Base-by-base conservation (phyloP, 1,140 invertebrate genomes). In the Drosophila watanabei region DNA sequence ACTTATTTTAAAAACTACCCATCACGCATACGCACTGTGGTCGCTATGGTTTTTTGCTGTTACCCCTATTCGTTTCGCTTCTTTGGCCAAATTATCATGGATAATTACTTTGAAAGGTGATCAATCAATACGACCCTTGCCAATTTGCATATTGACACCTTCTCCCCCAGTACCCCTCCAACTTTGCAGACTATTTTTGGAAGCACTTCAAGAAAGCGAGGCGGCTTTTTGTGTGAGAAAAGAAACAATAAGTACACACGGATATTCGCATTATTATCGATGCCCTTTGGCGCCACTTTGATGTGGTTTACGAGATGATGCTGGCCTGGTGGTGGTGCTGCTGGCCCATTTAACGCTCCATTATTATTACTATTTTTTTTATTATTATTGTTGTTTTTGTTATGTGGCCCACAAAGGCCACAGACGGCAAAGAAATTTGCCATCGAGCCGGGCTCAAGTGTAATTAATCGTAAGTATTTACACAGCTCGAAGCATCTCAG, bases 391-490 rank as follows among this genome's bases (percentile, higher is more conserved):
- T 45, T 5, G 9, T 45, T 2, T 1, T 45, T 5, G 41, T 18
- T 56, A 43, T 48, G 33, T 73, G 61, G 49, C 48, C 30, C 43
- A 80, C 73, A 81, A 78, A 73, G 82, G 68, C 78, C 63, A 57
- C 28, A 39, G 64, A 41, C 58, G 32, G 48, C 65, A 79, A 82
- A 83, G 84, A 87, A 88, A 83, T 85, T 79, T 71, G 75, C 66
- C 72, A 71, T 77, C 70, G 43, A 75, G 51, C 60, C 49, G 61
- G 65, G 58, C 75, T 79, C 68, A 54, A 76, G 48, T 80, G 82
- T 90, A 86, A 89, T 89, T 90, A 86, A 89, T 89, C 85, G 79
- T 76, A 72, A 90, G 81, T 89, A 82, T 73, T 85, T 90, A 89
- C 85, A 81, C 73, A 79, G 79, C 49, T 65, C 43, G 33, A 58